Conservation (phyloP, 92 coral and sea anemone genomes). For the Diadumene lineata region DNA sequence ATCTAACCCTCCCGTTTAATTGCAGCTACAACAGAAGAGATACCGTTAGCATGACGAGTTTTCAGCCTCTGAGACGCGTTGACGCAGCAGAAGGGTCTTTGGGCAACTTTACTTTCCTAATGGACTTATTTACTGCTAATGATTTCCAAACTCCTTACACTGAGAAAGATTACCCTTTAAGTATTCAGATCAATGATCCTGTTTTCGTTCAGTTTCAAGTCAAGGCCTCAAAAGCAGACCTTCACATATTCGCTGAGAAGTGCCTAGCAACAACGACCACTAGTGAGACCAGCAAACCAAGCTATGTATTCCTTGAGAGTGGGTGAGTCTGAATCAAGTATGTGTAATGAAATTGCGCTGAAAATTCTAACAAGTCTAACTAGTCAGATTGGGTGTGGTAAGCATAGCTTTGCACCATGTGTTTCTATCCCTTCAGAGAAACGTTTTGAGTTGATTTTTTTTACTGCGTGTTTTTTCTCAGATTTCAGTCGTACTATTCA, state of each 20-base stretch:
- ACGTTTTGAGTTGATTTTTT: too few species aligned
- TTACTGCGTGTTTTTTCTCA: too few species aligned
- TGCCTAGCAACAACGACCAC: slow-evolving; percentile 3
- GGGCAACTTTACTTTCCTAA: slow-evolving; percentile 3
- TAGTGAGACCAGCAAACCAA: neutral
- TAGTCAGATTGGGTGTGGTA: too few species aligned
- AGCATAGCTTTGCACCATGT: too few species aligned
- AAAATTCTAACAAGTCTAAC: too few species aligned
- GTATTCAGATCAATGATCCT: neutral
- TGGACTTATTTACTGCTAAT: neutral
- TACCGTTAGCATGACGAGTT: slow-evolving; percentile 25
- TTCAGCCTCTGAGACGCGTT: slow-evolving; percentile 20
- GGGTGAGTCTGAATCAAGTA: neutral
- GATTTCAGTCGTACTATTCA: too few species aligned
- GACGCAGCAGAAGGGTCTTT: neutral
- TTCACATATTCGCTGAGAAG: slow-evolving; percentile 3
- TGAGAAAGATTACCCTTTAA: slow-evolving; percentile 1
- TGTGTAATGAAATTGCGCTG: too few species aligned
- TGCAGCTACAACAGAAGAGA: slow-evolving; percentile 28
- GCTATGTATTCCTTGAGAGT: neutral
- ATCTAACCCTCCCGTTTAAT: slow-evolving; percentile 26
- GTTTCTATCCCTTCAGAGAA: too few species aligned
- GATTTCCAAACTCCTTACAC: neutral
- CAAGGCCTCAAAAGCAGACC: neutral
- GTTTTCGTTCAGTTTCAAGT: neutral